Evolutionary conservation across 2,888 invertebrate species (phyloP).

Genomic region (Acrocyrtus sp.): DNA sequence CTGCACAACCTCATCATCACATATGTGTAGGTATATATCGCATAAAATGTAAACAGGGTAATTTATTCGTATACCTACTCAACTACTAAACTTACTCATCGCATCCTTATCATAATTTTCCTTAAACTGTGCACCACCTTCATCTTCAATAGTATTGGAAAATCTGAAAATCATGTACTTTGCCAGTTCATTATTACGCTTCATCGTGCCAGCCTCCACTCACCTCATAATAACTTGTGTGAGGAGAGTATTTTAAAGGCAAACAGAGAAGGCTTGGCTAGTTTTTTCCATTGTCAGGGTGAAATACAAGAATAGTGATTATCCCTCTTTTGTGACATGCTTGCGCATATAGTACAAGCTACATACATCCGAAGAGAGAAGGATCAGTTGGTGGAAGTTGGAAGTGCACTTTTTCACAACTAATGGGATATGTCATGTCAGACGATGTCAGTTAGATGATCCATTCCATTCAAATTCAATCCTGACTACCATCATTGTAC

Average conservation of each 20-base stretch:
- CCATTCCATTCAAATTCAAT: neutral
- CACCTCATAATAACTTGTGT: neutral
- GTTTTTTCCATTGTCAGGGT: constrained; percentile 15
- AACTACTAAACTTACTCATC: neutral
- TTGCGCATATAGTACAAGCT: neutral
- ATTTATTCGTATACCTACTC: neutral
- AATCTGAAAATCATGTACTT: too few species aligned
- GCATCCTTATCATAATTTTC: neutral
- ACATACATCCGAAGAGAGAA: too few species aligned
- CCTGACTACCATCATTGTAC: constrained; percentile 7
- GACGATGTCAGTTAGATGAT: constrained; percentile 11
- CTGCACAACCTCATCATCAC: neutral
- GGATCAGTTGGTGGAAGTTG: too few species aligned
- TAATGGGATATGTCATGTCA: neutral
- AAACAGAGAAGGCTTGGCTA: constrained; percentile 20
- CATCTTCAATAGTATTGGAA: too few species aligned
- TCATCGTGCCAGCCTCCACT: too few species aligned
- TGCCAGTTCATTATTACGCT: constrained; percentile 26
- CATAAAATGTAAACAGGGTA: neutral
- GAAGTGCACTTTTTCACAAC: constrained; percentile 4
- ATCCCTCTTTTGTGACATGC: constrained; percentile 27
- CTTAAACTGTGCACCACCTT: neutral
- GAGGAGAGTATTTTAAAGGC: constrained; percentile 20
- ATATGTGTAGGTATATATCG: neutral
- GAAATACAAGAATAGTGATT: constrained; percentile 40